Base-by-base conservation (phyloP, 2,888 invertebrate genomes). In the Argyresthia goedartella region DNA sequence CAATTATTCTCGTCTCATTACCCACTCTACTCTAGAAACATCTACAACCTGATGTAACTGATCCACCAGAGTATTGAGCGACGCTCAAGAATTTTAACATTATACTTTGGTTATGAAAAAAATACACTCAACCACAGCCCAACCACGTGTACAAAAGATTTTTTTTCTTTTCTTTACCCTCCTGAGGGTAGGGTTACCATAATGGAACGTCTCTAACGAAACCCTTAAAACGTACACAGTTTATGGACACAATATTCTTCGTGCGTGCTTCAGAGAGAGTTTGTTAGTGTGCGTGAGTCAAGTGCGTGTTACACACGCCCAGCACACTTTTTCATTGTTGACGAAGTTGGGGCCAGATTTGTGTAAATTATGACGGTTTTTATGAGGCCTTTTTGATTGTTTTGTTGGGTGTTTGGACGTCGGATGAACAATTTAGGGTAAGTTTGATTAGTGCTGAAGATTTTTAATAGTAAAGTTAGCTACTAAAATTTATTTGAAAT, bases 111-210 rank as follows among this genome's bases (percentile, higher is more conserved):
- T 61, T 71, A 76, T 65, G 64, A 65, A 72, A 76, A 79, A 78
- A 76, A 76, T 47, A 39, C 71, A 55, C 56, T 70, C 65, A 73
- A 81, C 85, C 85, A 78, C 85, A 82, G 77, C 67, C 74, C 79
- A 66, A 85, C 84, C 85, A 86, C 85, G 85, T 86, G 85, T 81
- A 86, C 62, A 66, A 59, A 72, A 76, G 77, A 76, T 82, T 81
- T 84, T 81, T 76, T 70, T 25, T 25, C 67, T 63, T 66, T 67
- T 71, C 81, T 81, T 82, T 81, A 76, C 71, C 62, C 73, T 76
- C 73, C 55, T 34, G 11, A 76, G 76, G 71, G 85, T 80, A 79
- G 78, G 6, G 81, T 86, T 85, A 85, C 69, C 63, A 55, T 71
- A 75, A 78, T 10, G 14, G 48, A 9, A 14, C 11, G 13, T 73